Conservation (phyloP, 2,888 invertebrate species). For the Heterodera filipjevi region DNA sequence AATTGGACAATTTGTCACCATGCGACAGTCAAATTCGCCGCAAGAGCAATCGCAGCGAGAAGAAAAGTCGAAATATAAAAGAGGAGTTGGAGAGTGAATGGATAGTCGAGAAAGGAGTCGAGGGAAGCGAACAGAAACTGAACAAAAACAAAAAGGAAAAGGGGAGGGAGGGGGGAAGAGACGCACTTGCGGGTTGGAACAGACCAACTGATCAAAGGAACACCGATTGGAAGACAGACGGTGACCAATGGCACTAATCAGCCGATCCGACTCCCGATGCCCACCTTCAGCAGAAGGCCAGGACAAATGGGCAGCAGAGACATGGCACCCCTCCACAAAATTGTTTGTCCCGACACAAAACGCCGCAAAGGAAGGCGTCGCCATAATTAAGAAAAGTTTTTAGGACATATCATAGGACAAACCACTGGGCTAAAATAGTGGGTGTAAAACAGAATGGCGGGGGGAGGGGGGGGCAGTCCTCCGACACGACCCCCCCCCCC, state of each 20-base stretch:
- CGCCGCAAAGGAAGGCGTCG: neutral
- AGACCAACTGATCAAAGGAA: neutral
- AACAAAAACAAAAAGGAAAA: neutral
- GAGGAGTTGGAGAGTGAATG: neutral
- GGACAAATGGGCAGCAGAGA: neutral
- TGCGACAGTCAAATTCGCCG: neutral
- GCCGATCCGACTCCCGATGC: neutral
- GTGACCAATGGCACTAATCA: neutral
- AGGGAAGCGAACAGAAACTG: neutral
- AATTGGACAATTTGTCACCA: neutral
- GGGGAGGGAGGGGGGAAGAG: neutral
- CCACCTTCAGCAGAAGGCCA: neutral
- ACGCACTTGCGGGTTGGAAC: neutral
- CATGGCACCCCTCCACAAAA: neutral
- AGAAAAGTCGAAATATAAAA: neutral
- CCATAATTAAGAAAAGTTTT: neutral
- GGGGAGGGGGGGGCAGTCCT: neutral
- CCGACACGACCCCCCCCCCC: too few species aligned
- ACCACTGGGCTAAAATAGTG: neutral
- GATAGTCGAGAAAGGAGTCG: neutral
- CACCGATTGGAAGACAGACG: neutral
- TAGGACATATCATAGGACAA: neutral
- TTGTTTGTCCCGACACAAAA: neutral
- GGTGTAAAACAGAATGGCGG: neutral
- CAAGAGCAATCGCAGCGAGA: neutral